phyloP scores from a whole-genome alignment of 2,113 vertebrate species.

The Oryzias celebensis region DNA sequence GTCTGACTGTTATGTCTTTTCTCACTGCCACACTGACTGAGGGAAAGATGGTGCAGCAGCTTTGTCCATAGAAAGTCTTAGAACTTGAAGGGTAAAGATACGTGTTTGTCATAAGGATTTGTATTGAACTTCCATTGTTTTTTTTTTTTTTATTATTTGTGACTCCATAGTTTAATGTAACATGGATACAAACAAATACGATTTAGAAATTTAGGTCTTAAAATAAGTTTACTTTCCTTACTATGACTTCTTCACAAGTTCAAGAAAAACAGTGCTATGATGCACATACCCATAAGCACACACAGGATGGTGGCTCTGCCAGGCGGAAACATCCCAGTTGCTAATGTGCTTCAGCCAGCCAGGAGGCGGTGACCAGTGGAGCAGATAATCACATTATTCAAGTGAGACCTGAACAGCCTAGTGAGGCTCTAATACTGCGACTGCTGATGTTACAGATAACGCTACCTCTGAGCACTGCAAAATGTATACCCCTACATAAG shows the following conservation, averaged over 20 bases:
- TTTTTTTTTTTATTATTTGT: background rate
- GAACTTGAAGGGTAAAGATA: conserved; percentile 1
- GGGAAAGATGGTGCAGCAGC: conserved; percentile 7
- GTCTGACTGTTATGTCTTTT: conserved; percentile 47
- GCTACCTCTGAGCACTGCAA: conserved; percentile 11
- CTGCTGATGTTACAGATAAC: conserved; percentile 38
- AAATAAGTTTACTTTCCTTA: background rate
- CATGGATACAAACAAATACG: too few species aligned
- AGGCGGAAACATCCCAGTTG: conserved; percentile 75
- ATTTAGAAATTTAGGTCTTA: too few species aligned
- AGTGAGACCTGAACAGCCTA: conserved; percentile 59
- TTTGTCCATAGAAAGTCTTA: conserved; percentile 14
- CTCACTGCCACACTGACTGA: conserved; percentile 32
- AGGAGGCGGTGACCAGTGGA: conserved; percentile 71
- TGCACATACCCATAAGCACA: conserved; percentile 1
- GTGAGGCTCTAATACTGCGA: conserved; percentile 37
- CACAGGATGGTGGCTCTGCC: conserved; percentile 53
- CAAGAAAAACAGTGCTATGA: conserved; percentile 17
- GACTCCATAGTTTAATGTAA: too few species aligned
- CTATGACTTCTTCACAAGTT: conserved; percentile 23
- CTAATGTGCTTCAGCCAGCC: conserved; percentile 73
- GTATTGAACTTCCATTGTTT: background rate
- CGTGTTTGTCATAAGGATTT: background rate
- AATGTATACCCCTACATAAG: background rate
- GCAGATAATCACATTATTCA: conserved; percentile 72